These are phyloP conservation scores for Falco rusticolus DNA, from an alignment of 2,797 vertebrate species.

Conservation along the genomic window DNA sequence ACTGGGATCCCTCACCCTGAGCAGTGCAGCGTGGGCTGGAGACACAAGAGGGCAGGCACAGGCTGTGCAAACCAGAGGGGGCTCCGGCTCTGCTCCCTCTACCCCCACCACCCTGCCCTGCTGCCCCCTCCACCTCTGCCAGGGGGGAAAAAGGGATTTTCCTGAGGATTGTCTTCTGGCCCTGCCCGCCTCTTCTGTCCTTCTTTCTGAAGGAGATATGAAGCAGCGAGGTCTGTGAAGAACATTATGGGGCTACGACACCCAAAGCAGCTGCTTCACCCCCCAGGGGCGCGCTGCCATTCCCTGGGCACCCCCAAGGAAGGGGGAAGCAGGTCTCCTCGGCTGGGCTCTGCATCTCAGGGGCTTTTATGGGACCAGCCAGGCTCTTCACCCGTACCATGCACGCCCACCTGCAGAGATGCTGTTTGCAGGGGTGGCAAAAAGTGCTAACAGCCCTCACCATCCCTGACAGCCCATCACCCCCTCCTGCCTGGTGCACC, in stretches of 20 bases:
- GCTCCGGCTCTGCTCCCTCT: background rate
- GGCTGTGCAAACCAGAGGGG: background rate
- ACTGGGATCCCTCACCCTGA: background rate
- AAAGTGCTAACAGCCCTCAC: background rate
- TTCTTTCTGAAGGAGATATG: background rate
- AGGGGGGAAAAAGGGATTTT: fast-evolving
- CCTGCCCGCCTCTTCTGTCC: background rate
- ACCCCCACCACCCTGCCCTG: background rate
- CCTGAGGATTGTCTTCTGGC: background rate
- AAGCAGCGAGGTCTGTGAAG: background rate
- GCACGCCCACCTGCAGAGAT: background rate
- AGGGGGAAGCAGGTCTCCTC: background rate
- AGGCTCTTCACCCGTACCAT: background rate
- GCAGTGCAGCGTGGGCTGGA: background rate
- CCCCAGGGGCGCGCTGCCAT: background rate
- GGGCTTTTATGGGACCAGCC: background rate
- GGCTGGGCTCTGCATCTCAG: background rate
- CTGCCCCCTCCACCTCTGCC: background rate
- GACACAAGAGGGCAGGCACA: conserved; percentile 63
- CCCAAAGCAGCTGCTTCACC: background rate
- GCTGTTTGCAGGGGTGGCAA: fast-evolving
- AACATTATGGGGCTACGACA: fast-evolving
- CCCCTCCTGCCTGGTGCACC: background rate
- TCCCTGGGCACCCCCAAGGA: background rate
- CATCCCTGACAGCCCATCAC: background rate